Evolutionary conservation across 2,113 vertebrate species (phyloP).

Genomic region (Pantherophis guttatus): DNA sequence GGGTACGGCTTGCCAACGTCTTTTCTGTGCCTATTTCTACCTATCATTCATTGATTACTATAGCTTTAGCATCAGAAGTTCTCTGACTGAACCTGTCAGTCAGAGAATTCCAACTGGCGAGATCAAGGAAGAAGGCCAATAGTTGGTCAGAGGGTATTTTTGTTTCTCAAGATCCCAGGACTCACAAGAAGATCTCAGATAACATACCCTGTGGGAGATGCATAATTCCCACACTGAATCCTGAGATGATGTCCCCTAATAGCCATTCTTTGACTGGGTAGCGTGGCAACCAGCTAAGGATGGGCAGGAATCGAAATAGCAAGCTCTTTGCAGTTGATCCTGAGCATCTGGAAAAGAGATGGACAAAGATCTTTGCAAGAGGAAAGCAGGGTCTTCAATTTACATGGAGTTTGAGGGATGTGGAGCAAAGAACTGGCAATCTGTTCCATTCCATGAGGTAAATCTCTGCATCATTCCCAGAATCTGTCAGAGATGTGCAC

Average conservation of each 20-base stretch:
- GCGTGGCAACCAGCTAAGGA: constrained; percentile 83
- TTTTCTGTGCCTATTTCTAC: not conserved
- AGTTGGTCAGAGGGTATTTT: not conserved
- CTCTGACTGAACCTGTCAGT: not conserved
- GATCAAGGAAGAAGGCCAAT: not conserved
- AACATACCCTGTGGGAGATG: constrained; percentile 89
- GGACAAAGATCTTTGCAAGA: no score
- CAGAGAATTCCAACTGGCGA: not conserved
- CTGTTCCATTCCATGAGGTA: not conserved
- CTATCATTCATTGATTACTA: not conserved
- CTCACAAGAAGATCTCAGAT: no score
- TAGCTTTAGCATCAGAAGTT: not conserved
- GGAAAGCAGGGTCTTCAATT: not conserved
- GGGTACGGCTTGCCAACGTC: not conserved
- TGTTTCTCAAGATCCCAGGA: not conserved
- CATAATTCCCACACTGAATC: constrained; percentile 92
- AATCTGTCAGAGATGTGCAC: not conserved
- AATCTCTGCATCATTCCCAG: not conserved
- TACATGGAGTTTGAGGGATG: not conserved
- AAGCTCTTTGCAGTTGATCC: constrained; percentile 61
- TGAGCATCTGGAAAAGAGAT: constrained; percentile 75
- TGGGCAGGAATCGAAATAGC: constrained; percentile 75
- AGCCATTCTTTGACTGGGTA: constrained; percentile 85
- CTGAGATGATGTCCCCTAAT: constrained; percentile 81
- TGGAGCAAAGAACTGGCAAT: no score